phyloP scores from a whole-genome alignment of 2,113 vertebrate species.

The Brachionichthys hirsutus region DNA sequence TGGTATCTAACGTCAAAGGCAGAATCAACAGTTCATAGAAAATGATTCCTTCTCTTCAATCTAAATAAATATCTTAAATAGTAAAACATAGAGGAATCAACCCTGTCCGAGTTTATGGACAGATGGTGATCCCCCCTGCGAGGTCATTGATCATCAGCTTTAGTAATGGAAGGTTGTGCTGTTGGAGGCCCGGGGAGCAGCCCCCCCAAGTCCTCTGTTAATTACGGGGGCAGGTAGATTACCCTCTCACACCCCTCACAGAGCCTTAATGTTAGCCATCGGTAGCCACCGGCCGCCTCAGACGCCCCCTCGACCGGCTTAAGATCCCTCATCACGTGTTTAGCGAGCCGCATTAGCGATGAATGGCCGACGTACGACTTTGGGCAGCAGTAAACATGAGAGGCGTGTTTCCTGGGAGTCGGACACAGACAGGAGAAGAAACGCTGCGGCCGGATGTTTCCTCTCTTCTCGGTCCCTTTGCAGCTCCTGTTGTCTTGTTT shows the following conservation, averaged over 20 bases:
- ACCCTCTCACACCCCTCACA: slow-evolving; percentile 55
- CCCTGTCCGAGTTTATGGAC: slow-evolving; percentile 28
- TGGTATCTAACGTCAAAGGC: no score
- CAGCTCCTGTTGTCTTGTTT: slow-evolving; percentile 65
- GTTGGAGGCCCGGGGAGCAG: slow-evolving; percentile 49
- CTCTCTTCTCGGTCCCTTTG: slow-evolving; percentile 51
- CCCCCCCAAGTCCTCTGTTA: slow-evolving; percentile 67
- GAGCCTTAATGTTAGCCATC: slow-evolving; percentile 49
- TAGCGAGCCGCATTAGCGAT: slow-evolving; percentile 59
- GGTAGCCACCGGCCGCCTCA: slow-evolving; percentile 33
- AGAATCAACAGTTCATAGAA: no score
- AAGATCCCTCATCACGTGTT: slow-evolving; percentile 44
- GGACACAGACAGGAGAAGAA: slow-evolving; percentile 12
- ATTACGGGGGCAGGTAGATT: slow-evolving; percentile 74
- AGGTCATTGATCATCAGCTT: slow-evolving; percentile 70
- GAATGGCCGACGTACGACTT: slow-evolving; percentile 21
- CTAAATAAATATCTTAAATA: neutral
- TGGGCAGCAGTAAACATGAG: slow-evolving; percentile 28
- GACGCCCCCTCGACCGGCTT: slow-evolving; percentile 26
- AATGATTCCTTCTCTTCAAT: no score
- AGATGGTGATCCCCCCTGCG: slow-evolving; percentile 64
- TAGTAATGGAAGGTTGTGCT: slow-evolving; percentile 52
- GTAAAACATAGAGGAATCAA: neutral
- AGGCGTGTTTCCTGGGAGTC: slow-evolving; percentile 41
- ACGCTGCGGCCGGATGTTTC: slow-evolving; percentile 27